Evolutionary conservation across 2,797 vertebrate genomes (phyloP).

Genomic region (Semaprochilodus insignis): DNA sequence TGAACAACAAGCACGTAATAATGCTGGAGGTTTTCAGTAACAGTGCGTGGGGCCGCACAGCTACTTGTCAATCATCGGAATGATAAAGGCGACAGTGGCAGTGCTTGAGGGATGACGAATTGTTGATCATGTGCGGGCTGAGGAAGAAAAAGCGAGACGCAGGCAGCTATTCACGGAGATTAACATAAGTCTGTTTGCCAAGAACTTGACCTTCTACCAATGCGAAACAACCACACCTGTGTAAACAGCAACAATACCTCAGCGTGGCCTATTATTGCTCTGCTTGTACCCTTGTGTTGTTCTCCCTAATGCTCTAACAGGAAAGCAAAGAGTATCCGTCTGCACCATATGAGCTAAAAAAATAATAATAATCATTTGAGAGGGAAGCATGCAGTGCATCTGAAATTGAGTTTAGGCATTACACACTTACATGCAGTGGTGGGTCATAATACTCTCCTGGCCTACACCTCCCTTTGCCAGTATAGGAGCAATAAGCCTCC

Average conservation of each 20-base stretch:
- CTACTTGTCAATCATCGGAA: slow-evolving; percentile 8
- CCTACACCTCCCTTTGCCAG: too few species aligned
- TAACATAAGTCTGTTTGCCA: not conserved
- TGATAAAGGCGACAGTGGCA: not conserved
- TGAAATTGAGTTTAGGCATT: not conserved
- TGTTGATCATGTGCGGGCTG: too few species aligned
- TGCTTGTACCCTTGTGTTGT: not conserved
- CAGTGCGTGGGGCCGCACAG: not conserved
- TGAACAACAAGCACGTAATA: not conserved
- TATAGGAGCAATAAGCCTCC: too few species aligned
- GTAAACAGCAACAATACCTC: not conserved
- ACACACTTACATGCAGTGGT: not conserved
- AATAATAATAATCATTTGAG: not conserved
- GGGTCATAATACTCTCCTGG: not conserved
- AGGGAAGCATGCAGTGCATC: not conserved
- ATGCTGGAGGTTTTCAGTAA: not conserved
- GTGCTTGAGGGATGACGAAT: not conserved
- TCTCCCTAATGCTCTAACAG: slow-evolving; percentile 17
- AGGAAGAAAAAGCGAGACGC: not conserved
- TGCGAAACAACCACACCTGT: not conserved
- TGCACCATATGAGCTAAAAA: not conserved
- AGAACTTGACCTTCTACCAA: not conserved
- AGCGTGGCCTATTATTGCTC: slow-evolving; percentile 1
- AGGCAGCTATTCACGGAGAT: not conserved
- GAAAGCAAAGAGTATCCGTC: slow-evolving; percentile 12